These are phyloP conservation scores for Nemotelus nigrinus DNA, from an alignment of 2,888 invertebrate species.

Conservation along the genomic window DNA sequence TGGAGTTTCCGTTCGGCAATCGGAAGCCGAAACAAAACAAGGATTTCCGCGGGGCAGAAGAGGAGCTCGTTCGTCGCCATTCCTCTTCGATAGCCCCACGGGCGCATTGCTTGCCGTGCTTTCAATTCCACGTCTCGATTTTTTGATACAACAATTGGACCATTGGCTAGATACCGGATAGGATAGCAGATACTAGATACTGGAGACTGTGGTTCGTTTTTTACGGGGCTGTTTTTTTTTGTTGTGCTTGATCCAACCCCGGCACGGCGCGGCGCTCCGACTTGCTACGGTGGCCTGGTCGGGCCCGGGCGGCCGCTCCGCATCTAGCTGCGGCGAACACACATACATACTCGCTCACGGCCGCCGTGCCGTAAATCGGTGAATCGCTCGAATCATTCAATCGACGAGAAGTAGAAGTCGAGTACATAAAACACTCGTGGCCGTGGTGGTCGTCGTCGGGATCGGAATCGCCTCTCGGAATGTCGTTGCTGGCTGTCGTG, in stretches of 20 bases:
- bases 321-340: conserved; percentile 27
- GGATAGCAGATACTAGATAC: conserved; percentile 24
- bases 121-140: conserved; percentile 32
- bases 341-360: conserved; percentile 13
- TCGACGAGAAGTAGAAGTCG: not conserved
- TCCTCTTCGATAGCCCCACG: conserved; percentile 14
- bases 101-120: conserved; percentile 26
- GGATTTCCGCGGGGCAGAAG: too few species aligned
- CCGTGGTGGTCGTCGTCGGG: conserved; percentile 26
- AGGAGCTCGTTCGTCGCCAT: not conserved
- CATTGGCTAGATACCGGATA: conserved; percentile 34
- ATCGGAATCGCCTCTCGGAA: conserved; percentile 29
- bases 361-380: not conserved
- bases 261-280: not conserved
- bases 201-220: conserved; percentile 27
- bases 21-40: too few species aligned
- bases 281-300: not conserved
- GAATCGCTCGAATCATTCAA: too few species aligned
- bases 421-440: conserved; percentile 49
- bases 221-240: conserved; percentile 26
- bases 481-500: conserved; percentile 38
- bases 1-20: not conserved
- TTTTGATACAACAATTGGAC: conserved; percentile 39
- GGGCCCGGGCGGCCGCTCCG: not conserved
- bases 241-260: conserved; percentile 13